A percentile compares a stretch with the other conserved stretches of the same genome.
Conservation (phyloP, 2,888 invertebrate species). For the Aelia acuminata region DNA sequence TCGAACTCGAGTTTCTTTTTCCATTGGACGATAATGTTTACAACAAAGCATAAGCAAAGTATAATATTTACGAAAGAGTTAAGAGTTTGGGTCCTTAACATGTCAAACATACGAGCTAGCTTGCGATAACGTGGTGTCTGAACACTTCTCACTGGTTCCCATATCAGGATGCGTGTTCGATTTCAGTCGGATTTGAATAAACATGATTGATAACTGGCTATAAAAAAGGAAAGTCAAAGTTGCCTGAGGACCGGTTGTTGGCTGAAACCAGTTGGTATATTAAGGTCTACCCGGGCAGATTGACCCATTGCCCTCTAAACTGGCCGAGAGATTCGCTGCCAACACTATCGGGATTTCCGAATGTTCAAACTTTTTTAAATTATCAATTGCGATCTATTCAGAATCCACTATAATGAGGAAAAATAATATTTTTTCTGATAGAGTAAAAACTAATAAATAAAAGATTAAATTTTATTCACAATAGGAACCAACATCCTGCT, state of each 20-base stretch:
- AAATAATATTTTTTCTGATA: too few relatives aligned
- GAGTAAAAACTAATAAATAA: too few relatives aligned
- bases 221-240: slow-evolving; percentile 26
- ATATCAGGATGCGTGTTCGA: not conserved
- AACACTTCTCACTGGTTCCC: not conserved
- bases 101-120: not conserved
- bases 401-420: too few relatives aligned
- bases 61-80: not conserved
- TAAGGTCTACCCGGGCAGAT: not conserved
- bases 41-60: too few relatives aligned
- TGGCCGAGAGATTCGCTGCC: not conserved
- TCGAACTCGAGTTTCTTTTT: too few relatives aligned
- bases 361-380: not conserved
- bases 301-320: slow-evolving; percentile 16
- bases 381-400: too few relatives aligned
- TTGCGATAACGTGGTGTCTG: not conserved
- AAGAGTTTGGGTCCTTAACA: not conserved
- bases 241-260: not conserved
- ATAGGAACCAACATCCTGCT: too few relatives aligned
- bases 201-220: not conserved
- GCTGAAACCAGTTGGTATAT: not conserved
- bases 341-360: not conserved
- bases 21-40: too few relatives aligned
- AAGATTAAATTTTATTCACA: too few relatives aligned
- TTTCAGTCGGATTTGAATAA: not conserved